Percentiles rank a stretch among this genome's conserved stretches.
These are phyloP conservation scores for Andricus quercusramuli DNA, from an alignment of 2,888 invertebrate genomes.

Conservation along the genomic window DNA sequence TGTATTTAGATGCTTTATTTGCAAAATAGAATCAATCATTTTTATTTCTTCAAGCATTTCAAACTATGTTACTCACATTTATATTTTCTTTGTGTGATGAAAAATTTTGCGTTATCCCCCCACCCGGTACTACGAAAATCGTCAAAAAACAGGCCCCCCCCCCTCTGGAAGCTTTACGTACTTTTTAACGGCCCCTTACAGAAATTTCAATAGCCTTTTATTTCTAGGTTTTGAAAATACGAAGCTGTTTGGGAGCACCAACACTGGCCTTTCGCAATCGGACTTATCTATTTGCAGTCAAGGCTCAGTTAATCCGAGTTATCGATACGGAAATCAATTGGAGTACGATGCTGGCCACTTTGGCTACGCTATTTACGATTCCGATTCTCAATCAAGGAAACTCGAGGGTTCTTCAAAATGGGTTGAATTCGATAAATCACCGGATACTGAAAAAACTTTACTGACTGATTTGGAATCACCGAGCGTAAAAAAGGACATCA, in stretches of 20 bases:
- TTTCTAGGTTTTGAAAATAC: slow-evolving; percentile 69
- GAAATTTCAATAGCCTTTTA: background rate
- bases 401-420: slow-evolving; percentile 73
- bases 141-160: no score
- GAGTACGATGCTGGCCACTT: slow-evolving; percentile 88
- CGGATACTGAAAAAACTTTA: slow-evolving; percentile 73
- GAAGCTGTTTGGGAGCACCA: slow-evolving; percentile 81
- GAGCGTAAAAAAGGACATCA: slow-evolving; percentile 66
- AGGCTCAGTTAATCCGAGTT: slow-evolving; percentile 85
- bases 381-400: slow-evolving; percentile 71
- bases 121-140: no score
- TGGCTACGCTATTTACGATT: slow-evolving; percentile 83
- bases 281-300: slow-evolving; percentile 88
- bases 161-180: no score
- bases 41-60: no score
- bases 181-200: no score
- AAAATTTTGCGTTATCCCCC: no score
- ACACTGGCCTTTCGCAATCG: slow-evolving; percentile 90
- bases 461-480: slow-evolving; percentile 66
- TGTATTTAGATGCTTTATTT: no score
- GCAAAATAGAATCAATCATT: no score
- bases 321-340: slow-evolving; percentile 89
- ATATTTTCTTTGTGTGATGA: no score
- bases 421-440: slow-evolving; percentile 76
- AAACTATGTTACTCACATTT: no score